Conservation (phyloP, 1,140 invertebrate species). For the Zaprionus taronus region DNA sequence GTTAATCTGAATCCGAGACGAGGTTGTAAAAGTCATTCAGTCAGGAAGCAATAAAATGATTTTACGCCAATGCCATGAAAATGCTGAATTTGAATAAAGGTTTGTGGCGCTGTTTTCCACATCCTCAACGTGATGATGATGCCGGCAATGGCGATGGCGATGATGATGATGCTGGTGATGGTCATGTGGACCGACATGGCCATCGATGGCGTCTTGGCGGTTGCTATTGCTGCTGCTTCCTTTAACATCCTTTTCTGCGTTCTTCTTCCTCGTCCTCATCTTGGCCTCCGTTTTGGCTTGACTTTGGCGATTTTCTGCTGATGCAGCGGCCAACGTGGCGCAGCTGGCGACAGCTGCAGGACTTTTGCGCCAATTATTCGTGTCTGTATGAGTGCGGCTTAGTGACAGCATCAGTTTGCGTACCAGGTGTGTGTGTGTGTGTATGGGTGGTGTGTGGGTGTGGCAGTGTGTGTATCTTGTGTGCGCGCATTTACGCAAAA, state of each 20-base stretch:
- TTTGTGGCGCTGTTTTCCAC: conserved; percentile 50
- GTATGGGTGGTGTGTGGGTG: conserved; percentile 1
- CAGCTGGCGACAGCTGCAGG: conserved; percentile 70
- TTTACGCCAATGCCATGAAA: conserved; percentile 81
- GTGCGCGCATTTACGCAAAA: conserved; percentile 74
- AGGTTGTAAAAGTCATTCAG: conserved; percentile 82
- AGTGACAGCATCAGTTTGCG: conserved; percentile 15
- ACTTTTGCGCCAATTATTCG: conserved; percentile 69
- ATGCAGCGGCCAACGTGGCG: conserved; percentile 69
- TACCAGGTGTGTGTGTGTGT: background rate
- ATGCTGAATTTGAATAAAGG: conserved; percentile 82
- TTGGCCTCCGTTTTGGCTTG: conserved; percentile 5
- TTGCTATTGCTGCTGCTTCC: conserved; percentile 38
- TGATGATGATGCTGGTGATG: conserved; percentile 3
- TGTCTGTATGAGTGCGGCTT: conserved; percentile 8
- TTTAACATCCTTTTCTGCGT: conserved; percentile 13
- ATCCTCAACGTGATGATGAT: conserved; percentile 27
- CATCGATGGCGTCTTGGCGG: conserved; percentile 68
- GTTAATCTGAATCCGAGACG: conserved; percentile 72
- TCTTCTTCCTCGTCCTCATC: background rate
- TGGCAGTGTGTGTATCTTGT: conserved; percentile 23
- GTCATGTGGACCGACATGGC: conserved; percentile 30
- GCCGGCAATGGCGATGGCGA: conserved; percentile 9
- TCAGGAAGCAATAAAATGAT: conserved; percentile 82
- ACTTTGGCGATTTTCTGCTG: conserved; percentile 62